Conservation (phyloP, 2,113 vertebrate species). For the Hirundichthys speculiger region DNA sequence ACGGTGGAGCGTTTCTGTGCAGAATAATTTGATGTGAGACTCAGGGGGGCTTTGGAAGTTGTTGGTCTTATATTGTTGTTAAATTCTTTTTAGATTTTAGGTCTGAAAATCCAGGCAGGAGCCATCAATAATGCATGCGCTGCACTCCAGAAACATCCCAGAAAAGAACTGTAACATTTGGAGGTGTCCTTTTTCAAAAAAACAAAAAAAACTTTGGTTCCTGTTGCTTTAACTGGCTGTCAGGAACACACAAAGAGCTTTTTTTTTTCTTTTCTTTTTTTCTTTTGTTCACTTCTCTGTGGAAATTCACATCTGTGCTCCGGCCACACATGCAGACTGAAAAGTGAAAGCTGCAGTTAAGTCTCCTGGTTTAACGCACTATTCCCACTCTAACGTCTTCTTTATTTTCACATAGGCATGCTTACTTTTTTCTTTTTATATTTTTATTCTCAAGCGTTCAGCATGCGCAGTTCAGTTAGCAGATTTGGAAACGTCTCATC, state of each 20-base stretch:
- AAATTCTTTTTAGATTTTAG: conserved; percentile 14
- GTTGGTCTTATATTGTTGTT: neutral
- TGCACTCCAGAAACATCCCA: conserved; percentile 8
- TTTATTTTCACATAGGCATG: neutral
- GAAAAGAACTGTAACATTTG: conserved; percentile 20
- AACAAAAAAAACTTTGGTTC: conserved; percentile 28
- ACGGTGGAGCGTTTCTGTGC: neutral
- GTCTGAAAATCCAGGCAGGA: conserved; percentile 5
- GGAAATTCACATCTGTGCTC: conserved; percentile 57
- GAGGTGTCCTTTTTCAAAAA: conserved; percentile 41
- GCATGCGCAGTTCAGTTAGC: conserved; percentile 29
- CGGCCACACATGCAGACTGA: conserved; percentile 53
- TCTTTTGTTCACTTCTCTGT: conserved; percentile 59
- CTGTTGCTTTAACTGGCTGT: conserved; percentile 59
- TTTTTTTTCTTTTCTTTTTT: conserved; percentile 8
- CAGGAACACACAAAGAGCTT: conserved; percentile 42
- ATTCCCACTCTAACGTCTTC: neutral
- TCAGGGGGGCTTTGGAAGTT: neutral
- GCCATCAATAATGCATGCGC: conserved; percentile 19
- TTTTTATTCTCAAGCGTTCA: conserved; percentile 11
- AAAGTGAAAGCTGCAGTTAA: conserved; percentile 36
- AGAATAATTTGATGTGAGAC: neutral
- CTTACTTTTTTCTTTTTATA: neutral
- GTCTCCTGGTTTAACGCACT: conserved; percentile 34
- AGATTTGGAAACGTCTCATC: conserved; percentile 31